Evolutionary conservation across 2,113 vertebrate genomes (phyloP).

Genomic region (Barnardius zonarius): DNA sequence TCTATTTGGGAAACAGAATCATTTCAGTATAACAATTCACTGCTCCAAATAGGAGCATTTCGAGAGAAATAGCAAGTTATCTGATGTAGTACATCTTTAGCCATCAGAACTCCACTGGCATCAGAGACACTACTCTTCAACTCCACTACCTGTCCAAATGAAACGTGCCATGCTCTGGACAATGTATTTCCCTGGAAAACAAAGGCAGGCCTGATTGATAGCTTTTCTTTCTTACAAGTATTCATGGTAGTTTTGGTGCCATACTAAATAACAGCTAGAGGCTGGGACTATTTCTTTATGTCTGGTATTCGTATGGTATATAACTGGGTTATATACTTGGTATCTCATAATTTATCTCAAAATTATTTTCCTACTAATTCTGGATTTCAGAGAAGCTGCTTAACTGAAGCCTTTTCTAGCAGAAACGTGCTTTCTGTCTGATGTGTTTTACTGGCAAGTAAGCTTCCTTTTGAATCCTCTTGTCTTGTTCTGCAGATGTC

Average conservation of each 20-base stretch:
- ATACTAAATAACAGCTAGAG: neutral
- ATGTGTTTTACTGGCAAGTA: neutral
- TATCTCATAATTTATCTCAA: neutral
- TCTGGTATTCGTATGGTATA: accelerated
- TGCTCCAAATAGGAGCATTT: neutral
- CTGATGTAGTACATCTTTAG: neutral
- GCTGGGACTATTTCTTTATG: neutral
- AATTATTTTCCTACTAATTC: neutral
- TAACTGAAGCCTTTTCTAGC: neutral
- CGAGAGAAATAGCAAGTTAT: neutral
- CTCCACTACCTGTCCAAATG: neutral
- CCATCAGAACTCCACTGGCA: neutral
- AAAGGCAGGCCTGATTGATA: neutral
- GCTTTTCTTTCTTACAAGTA: neutral
- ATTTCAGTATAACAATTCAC: neutral
- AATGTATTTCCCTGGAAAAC: neutral
- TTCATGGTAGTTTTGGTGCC: neutral
- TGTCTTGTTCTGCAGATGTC: neutral
- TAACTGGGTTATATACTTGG: neutral
- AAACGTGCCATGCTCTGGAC: neutral
- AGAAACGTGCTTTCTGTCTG: neutral
- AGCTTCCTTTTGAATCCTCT: neutral
- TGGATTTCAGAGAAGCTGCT: neutral
- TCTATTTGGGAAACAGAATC: neutral
- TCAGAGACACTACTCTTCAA: neutral